Evolutionary conservation across 2,113 vertebrate genomes (phyloP).

Genomic region (Lepisosteus oculatus): DNA sequence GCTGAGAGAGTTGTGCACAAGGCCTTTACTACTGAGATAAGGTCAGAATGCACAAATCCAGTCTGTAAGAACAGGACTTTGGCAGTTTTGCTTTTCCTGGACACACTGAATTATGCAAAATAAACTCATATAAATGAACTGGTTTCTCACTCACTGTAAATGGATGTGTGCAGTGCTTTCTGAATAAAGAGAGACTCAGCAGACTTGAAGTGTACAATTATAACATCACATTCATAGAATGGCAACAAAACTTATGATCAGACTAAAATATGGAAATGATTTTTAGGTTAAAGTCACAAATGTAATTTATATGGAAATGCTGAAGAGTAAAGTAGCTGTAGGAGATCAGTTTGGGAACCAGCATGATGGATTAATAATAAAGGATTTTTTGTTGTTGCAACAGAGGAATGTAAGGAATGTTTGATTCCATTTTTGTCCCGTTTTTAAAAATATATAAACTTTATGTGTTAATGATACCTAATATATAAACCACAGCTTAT

Average conservation of each 20-base stretch:
- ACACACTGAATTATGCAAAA: too few species aligned
- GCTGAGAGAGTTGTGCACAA: too few species aligned
- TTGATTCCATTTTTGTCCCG: conserved; percentile 3
- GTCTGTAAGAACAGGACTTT: too few species aligned
- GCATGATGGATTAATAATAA: conserved; percentile 59
- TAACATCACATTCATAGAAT: conserved; percentile 14
- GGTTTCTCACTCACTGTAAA: too few species aligned
- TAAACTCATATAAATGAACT: too few species aligned
- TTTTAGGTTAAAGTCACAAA: conserved; percentile 65
- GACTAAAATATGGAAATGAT: conserved; percentile 59
- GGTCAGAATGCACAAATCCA: too few species aligned
- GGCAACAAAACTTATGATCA: conserved; percentile 27
- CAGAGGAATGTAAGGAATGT: conserved; percentile 39
- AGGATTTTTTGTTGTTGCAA: conserved; percentile 36
- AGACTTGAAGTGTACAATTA: conserved; percentile 8
- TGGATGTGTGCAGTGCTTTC: not conserved
- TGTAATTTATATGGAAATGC: conserved; percentile 74
- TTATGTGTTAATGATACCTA: conserved; percentile 8
- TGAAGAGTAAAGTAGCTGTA: conserved; percentile 52
- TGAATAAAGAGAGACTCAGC: not conserved
- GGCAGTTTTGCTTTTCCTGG: too few species aligned
- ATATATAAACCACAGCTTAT: not conserved
- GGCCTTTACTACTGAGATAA: too few species aligned
- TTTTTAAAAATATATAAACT: conserved; percentile 20
- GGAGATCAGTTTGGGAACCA: conserved; percentile 58